Base-by-base conservation (phyloP, 2,888 invertebrate species). In the Proisotoma minuta region DNA sequence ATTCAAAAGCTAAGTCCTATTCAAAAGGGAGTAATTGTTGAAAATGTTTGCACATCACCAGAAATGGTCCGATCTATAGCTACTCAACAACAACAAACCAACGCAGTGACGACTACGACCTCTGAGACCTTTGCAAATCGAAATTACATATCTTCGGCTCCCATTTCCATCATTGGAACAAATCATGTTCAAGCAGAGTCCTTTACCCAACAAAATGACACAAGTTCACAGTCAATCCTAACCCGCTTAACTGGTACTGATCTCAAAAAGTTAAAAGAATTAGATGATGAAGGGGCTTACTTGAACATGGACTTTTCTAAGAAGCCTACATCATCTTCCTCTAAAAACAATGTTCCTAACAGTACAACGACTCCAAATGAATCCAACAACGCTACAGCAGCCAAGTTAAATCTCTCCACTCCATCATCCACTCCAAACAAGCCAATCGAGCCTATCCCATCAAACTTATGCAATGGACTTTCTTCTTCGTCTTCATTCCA, bases 181-280 rank as follows among this genome's bases (percentile, higher is more conserved):
- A 73, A 70, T 51, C 69, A 70, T 23, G 71, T 65, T 20, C 43
- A n/a, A n/a, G n/a, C n/a, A n/a, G n/a, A n/a, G n/a, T n/a, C n/a
- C n/a, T n/a, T n/a, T n/a, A n/a, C n/a, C n/a, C n/a, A n/a, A n/a
- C 63, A 57, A 29, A 49, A 63, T 26, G 62, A 18, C 20, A 22
- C 49, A 28, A 43, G 18, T 43, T 43, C 43, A 15, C 43, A 43
- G 20, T 72, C 73, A 22, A 72, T 73, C 12, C 59, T 73, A 12
- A 66, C 69, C 2, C 64, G 69, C 58, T 66, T 73, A 63, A 71
- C 71, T 4, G 69, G 73, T n/a, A 66, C 70, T 60, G 73, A 71
- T 70, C 70, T 73, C 70, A 73, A 71, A n/a, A 63, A 71, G 50
- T 53, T 71, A 3, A 71, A 71, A 53, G 68, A 73, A 59, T 60